Conservation (phyloP, 2,113 vertebrate species). For the Aspidoscelis tigris region DNA sequence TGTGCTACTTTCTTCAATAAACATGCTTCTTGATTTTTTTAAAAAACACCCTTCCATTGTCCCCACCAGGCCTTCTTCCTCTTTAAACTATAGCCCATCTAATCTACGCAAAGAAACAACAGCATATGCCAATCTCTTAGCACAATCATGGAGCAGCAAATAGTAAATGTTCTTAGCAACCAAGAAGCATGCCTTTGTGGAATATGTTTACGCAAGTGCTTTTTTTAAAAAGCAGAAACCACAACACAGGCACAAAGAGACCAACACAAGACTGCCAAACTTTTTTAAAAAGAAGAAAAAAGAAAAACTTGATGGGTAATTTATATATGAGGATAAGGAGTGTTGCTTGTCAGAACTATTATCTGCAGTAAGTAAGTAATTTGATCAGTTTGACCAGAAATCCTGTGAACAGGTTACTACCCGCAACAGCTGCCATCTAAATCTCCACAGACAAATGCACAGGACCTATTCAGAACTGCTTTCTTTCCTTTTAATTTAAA, state of each 20-base stretch:
- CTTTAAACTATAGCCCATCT: slow-evolving; percentile 42
- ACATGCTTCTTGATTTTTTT: background rate
- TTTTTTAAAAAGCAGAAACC: too few relatives aligned
- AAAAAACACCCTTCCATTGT: slow-evolving; percentile 35
- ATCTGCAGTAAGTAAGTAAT: slow-evolving; percentile 66
- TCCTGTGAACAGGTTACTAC: slow-evolving; percentile 59
- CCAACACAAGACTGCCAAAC: background rate
- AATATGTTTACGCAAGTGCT: slow-evolving; percentile 23
- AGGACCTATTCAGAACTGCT: slow-evolving; percentile 45
- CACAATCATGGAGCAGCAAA: slow-evolving; percentile 45
- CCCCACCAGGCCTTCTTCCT: slow-evolving; percentile 9
- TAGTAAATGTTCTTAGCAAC: slow-evolving; percentile 44
- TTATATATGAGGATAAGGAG: slow-evolving; percentile 40
- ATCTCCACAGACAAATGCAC: slow-evolving; percentile 47
- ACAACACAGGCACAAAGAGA: background rate
- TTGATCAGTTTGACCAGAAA: slow-evolving; percentile 57
- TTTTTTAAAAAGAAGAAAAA: background rate
- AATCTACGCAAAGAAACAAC: slow-evolving; percentile 45
- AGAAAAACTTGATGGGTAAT: background rate
- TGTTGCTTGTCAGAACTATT: slow-evolving; percentile 50
- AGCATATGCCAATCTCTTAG: slow-evolving; percentile 34
- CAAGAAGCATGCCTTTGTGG: background rate
- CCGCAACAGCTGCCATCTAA: slow-evolving; percentile 62
- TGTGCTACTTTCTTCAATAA: slow-evolving; percentile 26
- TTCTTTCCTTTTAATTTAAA: slow-evolving; percentile 42